Base-by-base conservation (phyloP, 2,888 invertebrate genomes). In the Drosophila diplacantha region DNA sequence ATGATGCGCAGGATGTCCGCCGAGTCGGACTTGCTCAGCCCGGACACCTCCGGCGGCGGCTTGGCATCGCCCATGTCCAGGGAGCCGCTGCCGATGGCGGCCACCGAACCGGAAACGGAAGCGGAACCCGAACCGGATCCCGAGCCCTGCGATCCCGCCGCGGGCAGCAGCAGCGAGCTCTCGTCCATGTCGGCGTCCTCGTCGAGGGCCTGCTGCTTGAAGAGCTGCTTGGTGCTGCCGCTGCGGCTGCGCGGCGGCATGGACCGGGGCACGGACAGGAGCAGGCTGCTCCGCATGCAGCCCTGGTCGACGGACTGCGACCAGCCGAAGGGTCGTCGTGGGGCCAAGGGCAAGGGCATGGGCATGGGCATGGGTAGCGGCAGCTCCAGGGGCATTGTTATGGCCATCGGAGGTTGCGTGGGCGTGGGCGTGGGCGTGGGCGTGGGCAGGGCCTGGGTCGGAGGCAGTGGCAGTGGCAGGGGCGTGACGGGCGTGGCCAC, bases 121-220 rank as follows among this genome's bases (percentile, higher is more conserved):
- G 11, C 9, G 3, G 26, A 6, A 7, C 12, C 54, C 5, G 57
- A 38, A 5, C 31, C 54, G 7, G 57, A 38, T 5, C 31, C 44
- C 7, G 20, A 14, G 2, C 29, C 44, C 2, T 35, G n/a, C 1
- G 37, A 37, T 22, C 32, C 31, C 2, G 18, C 5, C 18, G 77
- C 71, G 8, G 89, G 89, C 69, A 89, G 67, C 47, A 91, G 79
- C 73, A 90, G 87, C 44, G 90, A 89, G 34, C 87, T 90, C 73
- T 91, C 91, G 74, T 90, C 90, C 58, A 89, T 87, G 68, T 89
- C 88, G 39, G 85, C 86, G 65, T 90, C 88, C 72, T 91, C 91
- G 67, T 91, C 91, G 59, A 91, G 88, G 0, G 91, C 90, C 71
- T 89, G 88, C 71, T 91, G 91, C 77, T 91, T 91, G 78, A 91